Evolutionary conservation across 1,140 invertebrate genomes (phyloP).

Genomic region (Palaemon carinicauda): DNA sequence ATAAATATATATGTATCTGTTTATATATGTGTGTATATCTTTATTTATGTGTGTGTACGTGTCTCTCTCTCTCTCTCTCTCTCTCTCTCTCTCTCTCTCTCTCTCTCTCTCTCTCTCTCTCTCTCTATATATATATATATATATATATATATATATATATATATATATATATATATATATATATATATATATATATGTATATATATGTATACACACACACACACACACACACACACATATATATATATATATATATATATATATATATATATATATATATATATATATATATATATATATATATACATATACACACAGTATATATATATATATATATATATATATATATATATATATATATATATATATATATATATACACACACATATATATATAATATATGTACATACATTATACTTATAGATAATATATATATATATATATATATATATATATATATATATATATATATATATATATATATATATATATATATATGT

Average conservation of each 20-base stretch:
- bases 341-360: neutral
- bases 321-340: neutral
- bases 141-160: neutral
- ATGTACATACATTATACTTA: slow-evolving; percentile 1
- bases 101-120: neutral
- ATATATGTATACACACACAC: neutral
- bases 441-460: slow-evolving; percentile 12
- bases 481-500: neutral
- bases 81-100: neutral
- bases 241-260: slow-evolving; percentile 15
- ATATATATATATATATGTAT: neutral
- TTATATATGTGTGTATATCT: too few species aligned
- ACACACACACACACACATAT: neutral
- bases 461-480: neutral
- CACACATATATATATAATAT: neutral
- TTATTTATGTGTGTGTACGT: too few species aligned
- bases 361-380: neutral
- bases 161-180: neutral
- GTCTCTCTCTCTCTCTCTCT: neutral
- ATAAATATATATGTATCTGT: neutral
- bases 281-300: neutral
- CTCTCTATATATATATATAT: neutral
- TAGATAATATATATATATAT: slow-evolving; percentile 12
- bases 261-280: neutral
- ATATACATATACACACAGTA: neutral